phyloP scores from a whole-genome alignment of 2,888 invertebrate species.

The Ceratothoa steindachneri region DNA sequence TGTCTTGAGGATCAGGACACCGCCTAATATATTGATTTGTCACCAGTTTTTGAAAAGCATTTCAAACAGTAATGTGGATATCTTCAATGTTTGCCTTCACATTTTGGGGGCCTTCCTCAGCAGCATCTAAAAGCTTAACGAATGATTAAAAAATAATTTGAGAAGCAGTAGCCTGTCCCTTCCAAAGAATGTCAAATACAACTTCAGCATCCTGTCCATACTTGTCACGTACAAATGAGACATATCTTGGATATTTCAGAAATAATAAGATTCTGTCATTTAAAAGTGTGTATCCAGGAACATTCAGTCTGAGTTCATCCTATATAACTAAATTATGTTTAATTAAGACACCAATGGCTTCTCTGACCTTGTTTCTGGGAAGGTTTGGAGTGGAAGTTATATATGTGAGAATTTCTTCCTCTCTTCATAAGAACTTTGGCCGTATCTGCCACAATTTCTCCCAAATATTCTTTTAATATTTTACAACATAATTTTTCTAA shows the following conservation, averaged over 20 bases:
- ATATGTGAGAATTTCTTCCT: slow-evolving; percentile 64
- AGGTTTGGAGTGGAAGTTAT: slow-evolving; percentile 63
- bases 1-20: slow-evolving; percentile 56
- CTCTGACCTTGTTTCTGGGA: slow-evolving; percentile 60
- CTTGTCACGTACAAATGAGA: slow-evolving; percentile 64
- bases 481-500: slow-evolving; percentile 67
- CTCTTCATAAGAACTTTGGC: slow-evolving; percentile 67
- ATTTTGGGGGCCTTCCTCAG: slow-evolving; percentile 2
- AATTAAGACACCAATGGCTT: no score
- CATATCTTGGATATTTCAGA: slow-evolving; percentile 57
- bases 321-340: no score
- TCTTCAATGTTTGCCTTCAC: slow-evolving; percentile 7
- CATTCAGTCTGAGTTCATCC: no score
- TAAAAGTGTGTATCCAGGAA: slow-evolving; percentile 67
- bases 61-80: slow-evolving; percentile 48
- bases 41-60: slow-evolving; percentile 59
- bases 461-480: slow-evolving; percentile 73
- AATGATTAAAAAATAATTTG: slow-evolving; percentile 64
- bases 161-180: slow-evolving; percentile 70
- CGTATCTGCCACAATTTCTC: slow-evolving; percentile 70
- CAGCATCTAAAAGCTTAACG: slow-evolving; percentile 26
- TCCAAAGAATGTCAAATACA: slow-evolving; percentile 75
- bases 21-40: slow-evolving; percentile 74
- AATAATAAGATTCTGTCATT: no score
- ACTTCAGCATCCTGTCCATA: slow-evolving; percentile 76